These are phyloP conservation scores for Cenopis cana DNA, from an alignment of 2,888 invertebrate genomes.

Conservation along the genomic window DNA sequence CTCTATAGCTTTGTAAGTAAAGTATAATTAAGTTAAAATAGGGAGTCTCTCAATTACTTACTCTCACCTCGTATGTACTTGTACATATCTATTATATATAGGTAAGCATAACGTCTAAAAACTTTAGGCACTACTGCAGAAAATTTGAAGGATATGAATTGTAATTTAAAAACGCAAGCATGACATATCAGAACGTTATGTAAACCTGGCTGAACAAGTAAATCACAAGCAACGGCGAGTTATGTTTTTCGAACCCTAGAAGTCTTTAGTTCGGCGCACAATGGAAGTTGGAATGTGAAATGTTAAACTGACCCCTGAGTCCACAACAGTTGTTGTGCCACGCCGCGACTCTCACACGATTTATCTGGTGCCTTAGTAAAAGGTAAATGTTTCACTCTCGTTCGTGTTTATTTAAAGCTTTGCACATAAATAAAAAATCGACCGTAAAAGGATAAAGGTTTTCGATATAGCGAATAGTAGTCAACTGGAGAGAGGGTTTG, in stretches of 20 bases:
- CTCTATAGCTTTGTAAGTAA: slow-evolving; percentile 9
- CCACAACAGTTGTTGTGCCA: slow-evolving; percentile 24
- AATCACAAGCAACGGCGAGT: slow-evolving; percentile 13
- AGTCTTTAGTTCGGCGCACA: neutral
- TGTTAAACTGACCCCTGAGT: neutral
- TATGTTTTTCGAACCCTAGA: neutral
- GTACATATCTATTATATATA: no score
- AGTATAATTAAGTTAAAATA: slow-evolving; percentile 24
- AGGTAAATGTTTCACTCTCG: slow-evolving; percentile 25
- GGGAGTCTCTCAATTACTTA: neutral
- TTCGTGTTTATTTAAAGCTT: slow-evolving; percentile 14
- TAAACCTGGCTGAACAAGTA: slow-evolving; percentile 16
- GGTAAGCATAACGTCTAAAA: neutral
- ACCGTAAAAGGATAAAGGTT: slow-evolving; percentile 14
- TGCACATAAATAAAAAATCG: slow-evolving; percentile 12
- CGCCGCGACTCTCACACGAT: slow-evolving; percentile 17
- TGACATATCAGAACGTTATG: slow-evolving; percentile 10
- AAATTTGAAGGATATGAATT: neutral
- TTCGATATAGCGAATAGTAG: neutral
- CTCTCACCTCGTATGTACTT: no score
- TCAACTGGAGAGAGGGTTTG: slow-evolving; percentile 1
- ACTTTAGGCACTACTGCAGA: neutral
- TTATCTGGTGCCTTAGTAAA: slow-evolving; percentile 20
- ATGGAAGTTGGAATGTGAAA: slow-evolving; percentile 12
- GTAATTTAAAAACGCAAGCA: slow-evolving; percentile 23